phyloP scores from a whole-genome alignment of 2,113 vertebrate genomes.

The Leucoraja erinaceus region DNA sequence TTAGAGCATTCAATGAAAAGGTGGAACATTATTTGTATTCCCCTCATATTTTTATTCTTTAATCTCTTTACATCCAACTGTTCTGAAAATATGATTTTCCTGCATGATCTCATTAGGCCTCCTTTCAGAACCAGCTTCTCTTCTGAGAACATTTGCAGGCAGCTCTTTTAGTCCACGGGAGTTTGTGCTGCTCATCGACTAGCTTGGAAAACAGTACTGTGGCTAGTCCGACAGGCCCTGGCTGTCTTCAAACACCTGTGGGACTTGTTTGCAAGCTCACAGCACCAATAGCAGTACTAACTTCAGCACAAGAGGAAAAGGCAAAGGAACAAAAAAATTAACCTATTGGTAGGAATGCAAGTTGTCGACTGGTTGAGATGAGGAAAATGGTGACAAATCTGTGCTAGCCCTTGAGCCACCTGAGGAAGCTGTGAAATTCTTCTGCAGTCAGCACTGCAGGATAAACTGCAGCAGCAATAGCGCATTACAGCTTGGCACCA shows the following conservation, averaged over 20 bases:
- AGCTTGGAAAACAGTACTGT: not conserved
- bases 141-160: not conserved
- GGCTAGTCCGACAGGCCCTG: not conserved
- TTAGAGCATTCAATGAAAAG: not conserved
- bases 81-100: not conserved
- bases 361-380: not conserved
- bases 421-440: not conserved
- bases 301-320: not conserved
- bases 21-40: not conserved
- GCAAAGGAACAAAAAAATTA: not conserved
- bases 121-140: not conserved
- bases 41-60: not conserved
- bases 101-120: not conserved
- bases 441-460: too few relatives aligned
- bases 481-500: too few relatives aligned
- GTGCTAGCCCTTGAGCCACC: not conserved
- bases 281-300: not conserved
- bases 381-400: not conserved
- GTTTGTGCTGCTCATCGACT: not conserved
- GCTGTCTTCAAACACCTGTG: not conserved
- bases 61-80: not conserved
- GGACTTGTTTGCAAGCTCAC: not conserved
- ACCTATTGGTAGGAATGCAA: not conserved
- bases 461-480: too few relatives aligned
- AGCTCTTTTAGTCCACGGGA: not conserved